A percentile compares a stretch with the other conserved stretches of the same genome.
Evolutionary conservation across 2,113 vertebrate genomes (phyloP).

Genomic region (Guaruba guarouba): DNA sequence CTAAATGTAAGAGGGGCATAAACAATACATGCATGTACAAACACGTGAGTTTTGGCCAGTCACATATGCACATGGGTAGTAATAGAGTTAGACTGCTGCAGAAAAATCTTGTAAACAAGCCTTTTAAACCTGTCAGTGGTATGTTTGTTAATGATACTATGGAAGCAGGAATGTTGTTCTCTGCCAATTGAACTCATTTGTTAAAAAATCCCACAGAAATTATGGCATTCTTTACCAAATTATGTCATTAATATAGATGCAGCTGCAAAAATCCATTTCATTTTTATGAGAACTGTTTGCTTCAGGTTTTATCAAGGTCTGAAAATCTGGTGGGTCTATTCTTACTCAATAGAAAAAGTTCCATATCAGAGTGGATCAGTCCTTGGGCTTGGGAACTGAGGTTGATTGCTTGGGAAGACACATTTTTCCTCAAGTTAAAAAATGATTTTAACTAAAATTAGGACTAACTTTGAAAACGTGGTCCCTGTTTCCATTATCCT

Average conservation of each 20-base stretch:
- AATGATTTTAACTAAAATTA: neutral
- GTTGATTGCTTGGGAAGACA: neutral
- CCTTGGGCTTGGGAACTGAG: neutral
- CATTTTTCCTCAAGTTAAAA: neutral
- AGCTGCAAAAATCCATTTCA: accelerated
- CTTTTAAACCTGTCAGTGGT: neutral
- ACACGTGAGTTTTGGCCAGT: accelerated
- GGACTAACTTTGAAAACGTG: neutral
- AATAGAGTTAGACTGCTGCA: neutral
- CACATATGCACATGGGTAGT: accelerated
- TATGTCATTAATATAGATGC: neutral
- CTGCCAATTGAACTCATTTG: accelerated
- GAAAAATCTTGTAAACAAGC: neutral
- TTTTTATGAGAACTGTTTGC: neutral
- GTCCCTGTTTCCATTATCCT: neutral
- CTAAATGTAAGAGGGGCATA: accelerated
- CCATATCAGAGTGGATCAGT: neutral
- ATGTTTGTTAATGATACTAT: neutral
- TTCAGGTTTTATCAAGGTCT: neutral
- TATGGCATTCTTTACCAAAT: neutral
- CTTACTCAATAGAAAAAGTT: neutral
- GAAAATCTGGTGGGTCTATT: neutral
- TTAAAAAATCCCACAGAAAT: neutral
- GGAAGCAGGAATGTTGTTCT: neutral
- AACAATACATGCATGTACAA: accelerated